Evolutionary conservation across 1,140 invertebrate genomes (phyloP).

Genomic region (Branchinecta lindahli): DNA sequence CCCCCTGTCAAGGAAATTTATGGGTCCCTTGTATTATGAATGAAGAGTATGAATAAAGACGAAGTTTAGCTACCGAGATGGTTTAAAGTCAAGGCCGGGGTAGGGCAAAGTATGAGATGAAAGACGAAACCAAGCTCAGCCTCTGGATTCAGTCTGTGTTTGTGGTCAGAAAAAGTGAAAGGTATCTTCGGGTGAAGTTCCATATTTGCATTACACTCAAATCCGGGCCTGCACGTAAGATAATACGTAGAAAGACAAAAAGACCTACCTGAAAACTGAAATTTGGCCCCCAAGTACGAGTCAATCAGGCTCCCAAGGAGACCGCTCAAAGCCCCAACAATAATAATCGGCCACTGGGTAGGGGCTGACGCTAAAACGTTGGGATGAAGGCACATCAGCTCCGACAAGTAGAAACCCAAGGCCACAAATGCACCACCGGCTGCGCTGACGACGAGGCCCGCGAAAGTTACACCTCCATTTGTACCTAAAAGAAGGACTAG

Average conservation of each 20-base stretch:
- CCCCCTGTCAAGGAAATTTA: too few relatives aligned
- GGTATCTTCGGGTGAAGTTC: too few relatives aligned
- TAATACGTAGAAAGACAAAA: not conserved
- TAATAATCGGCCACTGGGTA: slow-evolving; percentile 63
- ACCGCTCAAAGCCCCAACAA: slow-evolving; percentile 51
- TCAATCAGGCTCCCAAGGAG: slow-evolving; percentile 65
- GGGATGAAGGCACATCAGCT: slow-evolving; percentile 46
- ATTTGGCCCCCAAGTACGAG: slow-evolving; percentile 62
- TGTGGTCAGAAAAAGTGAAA: too few relatives aligned
- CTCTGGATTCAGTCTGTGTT: too few relatives aligned
- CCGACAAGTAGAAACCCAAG: slow-evolving; percentile 48
- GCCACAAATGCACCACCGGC: slow-evolving; percentile 58
- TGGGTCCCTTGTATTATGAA: too few relatives aligned
- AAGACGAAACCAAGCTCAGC: too few relatives aligned
- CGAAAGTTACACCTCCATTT: slow-evolving; percentile 59
- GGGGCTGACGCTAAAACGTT: slow-evolving; percentile 42
- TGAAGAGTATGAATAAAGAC: too few relatives aligned
- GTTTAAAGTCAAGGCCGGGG: too few relatives aligned
- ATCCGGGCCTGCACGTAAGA: too few relatives aligned
- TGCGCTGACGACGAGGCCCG: slow-evolving; percentile 52
- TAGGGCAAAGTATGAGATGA: too few relatives aligned
- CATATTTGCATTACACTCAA: too few relatives aligned
- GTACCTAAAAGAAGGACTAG: slow-evolving; percentile 40
- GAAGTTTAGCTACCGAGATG: too few relatives aligned
- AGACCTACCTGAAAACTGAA: slow-evolving; percentile 63